Evolutionary conservation across 2,797 vertebrate species (phyloP).

Genomic region (Coilia nasus): DNA sequence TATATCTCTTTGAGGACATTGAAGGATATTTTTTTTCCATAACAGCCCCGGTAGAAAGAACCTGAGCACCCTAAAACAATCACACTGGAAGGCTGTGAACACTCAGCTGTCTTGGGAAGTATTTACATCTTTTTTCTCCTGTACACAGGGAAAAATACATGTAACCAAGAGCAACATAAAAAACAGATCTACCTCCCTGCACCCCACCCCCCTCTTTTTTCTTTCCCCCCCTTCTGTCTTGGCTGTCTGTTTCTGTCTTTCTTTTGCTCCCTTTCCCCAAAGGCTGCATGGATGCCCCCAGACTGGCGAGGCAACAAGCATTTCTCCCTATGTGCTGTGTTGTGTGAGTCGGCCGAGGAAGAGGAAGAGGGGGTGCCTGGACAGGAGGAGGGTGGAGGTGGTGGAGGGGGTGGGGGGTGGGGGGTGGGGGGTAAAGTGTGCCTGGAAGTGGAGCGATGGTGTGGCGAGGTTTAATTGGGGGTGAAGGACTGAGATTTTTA

Average conservation of each 20-base stretch:
- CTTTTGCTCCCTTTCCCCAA: not conserved
- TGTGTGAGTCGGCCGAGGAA: not conserved
- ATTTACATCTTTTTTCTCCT: conserved; percentile 42
- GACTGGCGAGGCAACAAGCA: conserved; percentile 20
- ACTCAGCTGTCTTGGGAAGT: conserved; percentile 59
- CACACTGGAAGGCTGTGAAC: conserved; percentile 52
- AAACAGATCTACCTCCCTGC: conserved; percentile 26
- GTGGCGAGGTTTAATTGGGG: conserved; percentile 57
- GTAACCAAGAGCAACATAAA: conserved; percentile 52
- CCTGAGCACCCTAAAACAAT: conserved; percentile 52
- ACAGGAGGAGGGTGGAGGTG: too few relatives aligned
- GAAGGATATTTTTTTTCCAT: conserved; percentile 45
- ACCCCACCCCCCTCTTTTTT: not conserved
- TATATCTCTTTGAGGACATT: conserved; percentile 30
- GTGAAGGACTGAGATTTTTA: conserved; percentile 57
- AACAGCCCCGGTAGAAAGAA: conserved; percentile 34
- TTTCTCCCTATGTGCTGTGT: conserved; percentile 8
- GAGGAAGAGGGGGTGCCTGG: not conserved
- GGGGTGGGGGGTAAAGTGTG: not conserved
- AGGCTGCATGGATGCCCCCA: too few relatives aligned
- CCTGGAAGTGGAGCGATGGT: conserved; percentile 46
- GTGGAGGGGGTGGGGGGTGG: not conserved
- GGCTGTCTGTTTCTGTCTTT: not conserved
- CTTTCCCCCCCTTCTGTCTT: conserved; percentile 26
- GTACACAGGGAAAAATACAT: conserved; percentile 43